Conservation (phyloP, 2,113 vertebrate species). For the Noctilio leporinus region DNA sequence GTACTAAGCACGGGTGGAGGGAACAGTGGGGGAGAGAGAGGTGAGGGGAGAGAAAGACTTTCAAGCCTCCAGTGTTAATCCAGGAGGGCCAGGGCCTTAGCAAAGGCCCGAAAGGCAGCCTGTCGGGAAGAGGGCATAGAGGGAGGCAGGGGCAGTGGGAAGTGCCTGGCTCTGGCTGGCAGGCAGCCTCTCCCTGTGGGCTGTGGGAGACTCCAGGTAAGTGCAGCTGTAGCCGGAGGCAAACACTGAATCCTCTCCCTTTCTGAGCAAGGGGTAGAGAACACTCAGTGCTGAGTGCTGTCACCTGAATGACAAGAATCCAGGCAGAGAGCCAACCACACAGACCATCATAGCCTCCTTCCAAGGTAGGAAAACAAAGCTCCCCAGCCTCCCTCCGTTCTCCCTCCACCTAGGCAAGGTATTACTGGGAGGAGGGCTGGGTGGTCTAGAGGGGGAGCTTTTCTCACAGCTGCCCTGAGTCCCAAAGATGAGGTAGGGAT, state of each 20-base stretch:
- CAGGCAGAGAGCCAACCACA: neutral
- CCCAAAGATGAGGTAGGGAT: neutral
- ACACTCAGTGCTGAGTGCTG: too few relatives aligned
- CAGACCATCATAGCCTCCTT: neutral
- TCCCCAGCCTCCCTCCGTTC: too few relatives aligned
- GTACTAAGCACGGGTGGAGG: neutral
- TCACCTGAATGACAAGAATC: neutral
- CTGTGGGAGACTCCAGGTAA: neutral
- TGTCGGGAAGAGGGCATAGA: neutral
- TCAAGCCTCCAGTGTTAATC: neutral
- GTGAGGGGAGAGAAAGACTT: neutral
- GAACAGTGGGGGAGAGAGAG: neutral
- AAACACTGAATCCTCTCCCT: neutral
- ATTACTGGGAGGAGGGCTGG: neutral
- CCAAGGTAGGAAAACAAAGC: neutral
- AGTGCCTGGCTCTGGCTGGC: neutral
- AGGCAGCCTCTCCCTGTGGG: neutral
- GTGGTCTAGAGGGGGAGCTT: neutral
- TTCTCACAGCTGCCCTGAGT: neutral
- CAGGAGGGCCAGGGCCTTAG: neutral
- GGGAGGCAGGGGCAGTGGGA: neutral
- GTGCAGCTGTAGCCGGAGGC: neutral
- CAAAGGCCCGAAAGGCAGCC: neutral
- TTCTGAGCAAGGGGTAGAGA: neutral
- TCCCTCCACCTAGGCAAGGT: neutral